Evolutionary conservation across 2,113 vertebrate species (phyloP).

Genomic region (Zosterops pallidus): DNA sequence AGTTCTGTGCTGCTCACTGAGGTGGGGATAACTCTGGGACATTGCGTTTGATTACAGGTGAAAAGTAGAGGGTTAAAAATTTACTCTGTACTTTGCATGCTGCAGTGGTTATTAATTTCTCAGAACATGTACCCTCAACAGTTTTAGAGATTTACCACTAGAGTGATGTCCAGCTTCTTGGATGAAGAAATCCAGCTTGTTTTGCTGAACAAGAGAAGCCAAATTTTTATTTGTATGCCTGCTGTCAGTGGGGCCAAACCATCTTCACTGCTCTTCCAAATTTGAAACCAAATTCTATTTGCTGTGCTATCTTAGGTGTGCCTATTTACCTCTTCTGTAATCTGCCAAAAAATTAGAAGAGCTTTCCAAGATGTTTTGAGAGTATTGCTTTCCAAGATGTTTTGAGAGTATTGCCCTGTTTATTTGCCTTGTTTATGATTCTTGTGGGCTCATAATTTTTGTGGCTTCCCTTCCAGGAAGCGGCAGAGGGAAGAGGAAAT

Average conservation of each 20-base stretch:
- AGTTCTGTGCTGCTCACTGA: neutral
- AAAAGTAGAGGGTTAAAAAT: neutral
- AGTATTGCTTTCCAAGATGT: neutral
- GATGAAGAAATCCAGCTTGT: neutral
- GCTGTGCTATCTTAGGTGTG: neutral
- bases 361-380: neutral
- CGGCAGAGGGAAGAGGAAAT: constrained; percentile 97
- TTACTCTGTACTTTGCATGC: neutral
- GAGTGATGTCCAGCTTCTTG: neutral
- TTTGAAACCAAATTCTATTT: neutral
- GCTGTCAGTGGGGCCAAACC: neutral
- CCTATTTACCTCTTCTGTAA: neutral
- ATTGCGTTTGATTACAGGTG: neutral
- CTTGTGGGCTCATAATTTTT: neutral
- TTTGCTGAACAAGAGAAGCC: neutral
- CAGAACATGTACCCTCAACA: neutral
- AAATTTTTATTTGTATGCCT: neutral
- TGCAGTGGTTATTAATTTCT: neutral
- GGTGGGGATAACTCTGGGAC: neutral
- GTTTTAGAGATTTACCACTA: neutral
- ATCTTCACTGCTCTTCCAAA: neutral
- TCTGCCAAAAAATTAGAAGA: neutral
- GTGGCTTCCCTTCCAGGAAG: constrained; percentile 81
- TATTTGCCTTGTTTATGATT: neutral
- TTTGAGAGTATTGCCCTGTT: neutral